A percentile compares a stretch with the other conserved stretches of the same genome.
These are phyloP conservation scores for Antechinus stuartii DNA, from an alignment of 2,113 vertebrate genomes.

Conservation along the genomic window DNA sequence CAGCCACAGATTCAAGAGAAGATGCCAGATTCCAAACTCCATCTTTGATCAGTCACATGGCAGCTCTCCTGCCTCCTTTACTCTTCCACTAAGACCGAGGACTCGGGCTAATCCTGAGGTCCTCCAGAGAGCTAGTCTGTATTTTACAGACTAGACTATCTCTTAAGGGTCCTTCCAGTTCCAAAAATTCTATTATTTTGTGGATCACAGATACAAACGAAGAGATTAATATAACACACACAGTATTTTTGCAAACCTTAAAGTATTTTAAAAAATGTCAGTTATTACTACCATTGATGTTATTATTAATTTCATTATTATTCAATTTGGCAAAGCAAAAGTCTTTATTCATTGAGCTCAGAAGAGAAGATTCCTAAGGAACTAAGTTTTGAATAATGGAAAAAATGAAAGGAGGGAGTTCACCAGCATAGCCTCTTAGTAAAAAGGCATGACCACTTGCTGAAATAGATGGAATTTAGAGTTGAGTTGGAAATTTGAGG, in stretches of 20 bases:
- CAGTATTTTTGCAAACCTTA: not conserved
- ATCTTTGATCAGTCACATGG: too few relatives aligned
- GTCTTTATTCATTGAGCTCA: not conserved
- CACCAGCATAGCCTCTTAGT: not conserved
- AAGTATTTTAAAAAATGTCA: not conserved
- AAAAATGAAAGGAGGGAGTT: not conserved
- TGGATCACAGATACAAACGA: not conserved
- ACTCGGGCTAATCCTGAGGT: too few relatives aligned
- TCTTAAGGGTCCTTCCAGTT: not conserved
- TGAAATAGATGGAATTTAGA: not conserved
- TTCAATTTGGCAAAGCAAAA: not conserved
- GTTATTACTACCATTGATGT: not conserved
- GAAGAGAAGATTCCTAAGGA: not conserved
- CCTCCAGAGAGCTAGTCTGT: too few relatives aligned
- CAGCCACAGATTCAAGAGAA: too few relatives aligned
- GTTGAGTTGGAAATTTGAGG: not conserved
- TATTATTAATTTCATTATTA: not conserved
- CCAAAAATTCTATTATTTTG: not conserved
- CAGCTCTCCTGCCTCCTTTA: too few relatives aligned
- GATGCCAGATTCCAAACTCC: too few relatives aligned
- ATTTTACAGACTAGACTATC: not conserved
- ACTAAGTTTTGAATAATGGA: not conserved
- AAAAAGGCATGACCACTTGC: not conserved
- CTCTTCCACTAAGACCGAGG: too few relatives aligned
- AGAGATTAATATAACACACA: not conserved